A percentile compares a stretch with the other conserved stretches of the same genome.
Conservation (phyloP, 2,888 invertebrate genomes). For the Drosophila melanosoma region DNA sequence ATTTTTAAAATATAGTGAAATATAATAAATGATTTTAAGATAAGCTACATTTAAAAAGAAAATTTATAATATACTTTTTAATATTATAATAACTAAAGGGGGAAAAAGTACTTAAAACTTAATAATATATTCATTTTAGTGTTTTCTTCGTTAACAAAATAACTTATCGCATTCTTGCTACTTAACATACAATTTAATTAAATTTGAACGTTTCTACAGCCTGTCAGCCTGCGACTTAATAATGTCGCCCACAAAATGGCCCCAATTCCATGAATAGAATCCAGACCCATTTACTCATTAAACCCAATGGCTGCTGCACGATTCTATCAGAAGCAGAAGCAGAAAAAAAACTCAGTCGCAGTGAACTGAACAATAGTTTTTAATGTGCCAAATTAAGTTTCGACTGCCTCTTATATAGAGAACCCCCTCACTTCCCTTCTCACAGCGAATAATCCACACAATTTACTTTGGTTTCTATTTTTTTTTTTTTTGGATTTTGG, state of each 20-base stretch:
- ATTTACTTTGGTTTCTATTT: constrained; percentile 30
- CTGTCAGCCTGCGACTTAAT: constrained; percentile 29
- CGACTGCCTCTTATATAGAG: constrained; percentile 30
- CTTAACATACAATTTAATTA: constrained; percentile 41
- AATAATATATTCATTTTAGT: background rate
- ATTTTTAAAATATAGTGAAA: background rate
- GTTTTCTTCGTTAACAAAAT: background rate
- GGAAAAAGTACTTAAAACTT: background rate
- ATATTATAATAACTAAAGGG: background rate
- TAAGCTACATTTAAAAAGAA: background rate
- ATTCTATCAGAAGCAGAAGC: background rate
- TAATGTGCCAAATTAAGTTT: constrained; percentile 78
- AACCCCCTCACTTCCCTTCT: constrained; percentile 5
- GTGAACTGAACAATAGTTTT: constrained; percentile 68
- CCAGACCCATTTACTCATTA: constrained; percentile 65
- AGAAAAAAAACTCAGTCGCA: constrained; percentile 20
- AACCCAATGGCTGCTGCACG: constrained; percentile 66
- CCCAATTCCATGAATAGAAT: constrained; percentile 33
- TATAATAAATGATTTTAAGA: background rate
- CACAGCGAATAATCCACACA: constrained; percentile 56
- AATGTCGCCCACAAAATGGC: constrained; percentile 40
- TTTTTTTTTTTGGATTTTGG: constrained; percentile 16
- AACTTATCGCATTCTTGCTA: background rate
- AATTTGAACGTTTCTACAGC: constrained; percentile 10
- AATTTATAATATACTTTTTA: background rate